These are phyloP conservation scores for Drosophila rubida DNA, from an alignment of 2,888 invertebrate genomes.

Conservation along the genomic window DNA sequence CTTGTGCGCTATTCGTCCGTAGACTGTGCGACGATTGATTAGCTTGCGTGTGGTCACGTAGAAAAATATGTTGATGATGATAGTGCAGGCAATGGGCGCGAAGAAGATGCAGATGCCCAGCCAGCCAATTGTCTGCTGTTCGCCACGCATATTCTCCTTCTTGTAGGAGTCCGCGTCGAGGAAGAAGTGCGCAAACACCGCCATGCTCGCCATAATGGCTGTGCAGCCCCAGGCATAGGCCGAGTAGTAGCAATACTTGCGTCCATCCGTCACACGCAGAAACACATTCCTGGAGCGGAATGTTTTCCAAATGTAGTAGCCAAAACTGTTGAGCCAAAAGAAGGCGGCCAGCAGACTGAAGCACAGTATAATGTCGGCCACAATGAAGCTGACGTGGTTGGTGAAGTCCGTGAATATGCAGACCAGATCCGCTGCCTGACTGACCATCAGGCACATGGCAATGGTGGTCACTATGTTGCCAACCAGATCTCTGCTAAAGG, in stretches of 20 bases:
- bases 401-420: conserved; percentile 92
- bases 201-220: conserved; percentile 89
- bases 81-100: conserved; percentile 92
- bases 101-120: conserved; percentile 93
- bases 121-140: conserved; percentile 92
- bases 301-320: conserved; percentile 95
- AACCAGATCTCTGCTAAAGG: conserved; percentile 87
- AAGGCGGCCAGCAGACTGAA: conserved; percentile 92
- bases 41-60: conserved; percentile 92
- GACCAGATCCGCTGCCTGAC: conserved; percentile 91
- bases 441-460: conserved; percentile 90
- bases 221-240: conserved; percentile 92
- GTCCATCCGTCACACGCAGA: conserved; percentile 92
- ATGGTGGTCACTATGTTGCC: conserved; percentile 94
- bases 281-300: conserved; percentile 94
- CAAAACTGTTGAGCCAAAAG: conserved; percentile 94
- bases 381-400: conserved; percentile 92
- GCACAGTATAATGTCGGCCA: conserved; percentile 92
- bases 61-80: conserved; percentile 92
- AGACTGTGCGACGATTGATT: conserved; percentile 92
- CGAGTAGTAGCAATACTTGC: conserved; percentile 95
- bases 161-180: conserved; percentile 87
- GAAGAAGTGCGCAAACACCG: conserved; percentile 92
- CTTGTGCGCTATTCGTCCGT: conserved; percentile 94
- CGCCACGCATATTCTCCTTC: conserved; percentile 86